A percentile compares a stretch with the other conserved stretches of the same genome.
Evolutionary conservation across 2,888 invertebrate genomes (phyloP).

Genomic region (Tolmerus cingulatus): DNA sequence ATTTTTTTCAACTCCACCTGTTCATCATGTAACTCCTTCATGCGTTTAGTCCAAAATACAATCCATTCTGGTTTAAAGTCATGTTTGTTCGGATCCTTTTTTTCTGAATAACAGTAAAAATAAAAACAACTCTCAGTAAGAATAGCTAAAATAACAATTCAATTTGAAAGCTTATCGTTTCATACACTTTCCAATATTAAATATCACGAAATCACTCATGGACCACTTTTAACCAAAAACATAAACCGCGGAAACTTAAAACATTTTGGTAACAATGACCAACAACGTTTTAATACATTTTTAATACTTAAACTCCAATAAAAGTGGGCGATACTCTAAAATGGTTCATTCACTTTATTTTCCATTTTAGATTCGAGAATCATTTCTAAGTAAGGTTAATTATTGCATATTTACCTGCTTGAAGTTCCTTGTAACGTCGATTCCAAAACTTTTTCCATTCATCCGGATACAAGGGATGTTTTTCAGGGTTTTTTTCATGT

Average conservation of each 20-base stretch:
- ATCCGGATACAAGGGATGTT: constrained; percentile 85
- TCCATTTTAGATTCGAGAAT: not conserved
- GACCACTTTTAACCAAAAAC: constrained; percentile 18
- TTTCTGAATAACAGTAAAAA: constrained; percentile 50
- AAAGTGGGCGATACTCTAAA: constrained; percentile 1
- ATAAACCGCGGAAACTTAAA: not conserved
- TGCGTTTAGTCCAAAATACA: constrained; percentile 81
- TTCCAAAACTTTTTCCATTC: constrained; percentile 94
- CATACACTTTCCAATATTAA: not conserved
- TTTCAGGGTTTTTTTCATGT: constrained; percentile 86
- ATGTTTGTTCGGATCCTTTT: constrained; percentile 75
- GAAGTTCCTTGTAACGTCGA: constrained; percentile 79
- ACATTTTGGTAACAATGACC: not conserved
- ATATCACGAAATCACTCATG: not conserved
- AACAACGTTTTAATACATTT: not conserved
- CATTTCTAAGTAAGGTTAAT: not conserved
- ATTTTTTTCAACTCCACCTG: constrained; percentile 73
- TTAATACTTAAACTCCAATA: not conserved
- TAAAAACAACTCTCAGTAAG: constrained; percentile 20
- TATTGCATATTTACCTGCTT: constrained; percentile 64
- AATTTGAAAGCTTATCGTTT: not conserved
- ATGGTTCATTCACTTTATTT: not conserved
- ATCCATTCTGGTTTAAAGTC: constrained; percentile 93
- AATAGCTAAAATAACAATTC: not conserved
- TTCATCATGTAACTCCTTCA: constrained; percentile 78